Base-by-base conservation (phyloP, 2,888 invertebrate genomes). In the Thera britannica region DNA sequence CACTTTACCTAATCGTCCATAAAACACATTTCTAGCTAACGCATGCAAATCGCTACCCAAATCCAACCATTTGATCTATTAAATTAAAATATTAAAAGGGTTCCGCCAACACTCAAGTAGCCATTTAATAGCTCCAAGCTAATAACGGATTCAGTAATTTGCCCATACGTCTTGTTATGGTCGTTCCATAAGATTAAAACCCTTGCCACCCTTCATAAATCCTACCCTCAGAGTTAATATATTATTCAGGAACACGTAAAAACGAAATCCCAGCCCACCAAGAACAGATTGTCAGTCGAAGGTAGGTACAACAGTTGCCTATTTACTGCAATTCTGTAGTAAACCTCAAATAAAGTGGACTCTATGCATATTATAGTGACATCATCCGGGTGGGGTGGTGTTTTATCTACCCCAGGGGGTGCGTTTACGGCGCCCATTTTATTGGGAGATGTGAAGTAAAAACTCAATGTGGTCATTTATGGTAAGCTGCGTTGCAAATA, bases 321-420 rank as follows among this genome's bases (percentile, higher is more conserved):
- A 70, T 70, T 67, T 67, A 65, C 68, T 65, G 66, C 70, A 69
- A 84, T 84, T 87, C 84, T 80, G 85, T 75, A 79, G 83, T 83
- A 83, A 86, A 84, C 83, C 88, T 86, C 88, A 88, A 90, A 92
- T 91, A 92, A 92, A 92, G 87, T 88, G 87, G 86, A 85, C 81
- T 89, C 92, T 85, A 92, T 93, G 90, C 93, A 93, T 93, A 91
- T 90, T 90, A 89, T 80, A 93, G 91, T 89, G 89, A 87, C 90
- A 92, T 92, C 89, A 93, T 92, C 86, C 83, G 87, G 87, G 75
- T 80, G 77, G 80, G 78, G 82, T 81, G 85, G 87, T 87, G 86
- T 82, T 91, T 90, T 90, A 92, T 89, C 80, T 78, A 80, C 75
- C 88, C 79, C 87, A 74, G 79, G 90, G 90, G 92, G 82, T 80